Evolutionary conservation across 2,113 vertebrate species (phyloP).

Genomic region (Thinocorus orbignyianus): DNA sequence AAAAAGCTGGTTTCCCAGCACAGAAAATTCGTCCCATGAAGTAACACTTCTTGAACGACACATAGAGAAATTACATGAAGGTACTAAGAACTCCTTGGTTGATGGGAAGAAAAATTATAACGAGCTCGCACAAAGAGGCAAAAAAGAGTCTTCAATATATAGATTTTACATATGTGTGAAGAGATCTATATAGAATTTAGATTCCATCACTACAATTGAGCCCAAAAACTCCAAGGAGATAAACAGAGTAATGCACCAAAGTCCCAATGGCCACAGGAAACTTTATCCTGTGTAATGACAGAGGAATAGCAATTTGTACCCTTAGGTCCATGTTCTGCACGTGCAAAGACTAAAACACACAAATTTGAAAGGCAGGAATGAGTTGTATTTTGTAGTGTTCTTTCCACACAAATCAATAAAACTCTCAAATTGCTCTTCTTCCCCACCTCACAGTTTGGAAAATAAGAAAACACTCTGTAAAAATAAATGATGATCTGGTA

Average conservation of each 20-base stretch:
- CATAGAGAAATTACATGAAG: neutral
- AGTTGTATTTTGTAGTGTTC: neutral
- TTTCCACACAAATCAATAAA: neutral
- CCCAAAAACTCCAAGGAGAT: neutral
- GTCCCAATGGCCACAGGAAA: neutral
- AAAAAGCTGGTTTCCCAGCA: conserved; percentile 11
- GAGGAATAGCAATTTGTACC: neutral
- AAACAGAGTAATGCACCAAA: neutral
- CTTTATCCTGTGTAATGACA: rapidly evolving
- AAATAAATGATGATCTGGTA: neutral
- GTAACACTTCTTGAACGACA: conserved; percentile 14
- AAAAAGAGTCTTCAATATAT: neutral
- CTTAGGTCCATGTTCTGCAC: rapidly evolving
- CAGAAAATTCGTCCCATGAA: neutral
- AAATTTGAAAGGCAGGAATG: neutral
- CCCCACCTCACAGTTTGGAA: neutral
- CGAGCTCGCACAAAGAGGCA: neutral
- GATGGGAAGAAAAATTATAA: neutral
- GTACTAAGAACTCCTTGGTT: neutral
- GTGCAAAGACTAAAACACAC: neutral
- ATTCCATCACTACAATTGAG: neutral
- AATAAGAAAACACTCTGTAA: neutral
- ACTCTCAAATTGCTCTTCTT: neutral
- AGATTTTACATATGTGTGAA: neutral
- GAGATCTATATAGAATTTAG: neutral